These are phyloP conservation scores for Amphipoea lucens DNA, from an alignment of 2,888 invertebrate genomes.

Conservation along the genomic window DNA sequence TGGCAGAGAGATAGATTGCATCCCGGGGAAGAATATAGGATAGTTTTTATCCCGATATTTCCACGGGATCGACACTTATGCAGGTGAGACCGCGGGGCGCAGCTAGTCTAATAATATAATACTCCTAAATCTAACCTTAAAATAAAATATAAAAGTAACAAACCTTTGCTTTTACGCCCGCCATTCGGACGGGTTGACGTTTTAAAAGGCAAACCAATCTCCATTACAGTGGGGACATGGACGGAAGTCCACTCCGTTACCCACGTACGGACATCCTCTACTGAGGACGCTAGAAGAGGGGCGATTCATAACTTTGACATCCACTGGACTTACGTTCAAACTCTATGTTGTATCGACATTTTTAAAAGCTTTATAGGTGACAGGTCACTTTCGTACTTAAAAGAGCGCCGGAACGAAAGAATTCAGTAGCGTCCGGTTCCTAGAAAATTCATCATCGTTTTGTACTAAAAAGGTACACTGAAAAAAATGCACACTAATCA, in stretches of 20 bases:
- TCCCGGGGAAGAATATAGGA: too few relatives aligned
- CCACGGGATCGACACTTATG: too few relatives aligned
- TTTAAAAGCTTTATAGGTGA: background rate
- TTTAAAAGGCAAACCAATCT: constrained; percentile 63
- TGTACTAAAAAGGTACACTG: background rate
- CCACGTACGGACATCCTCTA: constrained; percentile 26
- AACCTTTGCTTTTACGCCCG: constrained; percentile 8
- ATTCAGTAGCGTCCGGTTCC: background rate
- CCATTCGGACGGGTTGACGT: constrained; percentile 35
- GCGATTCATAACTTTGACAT: constrained; percentile 39
- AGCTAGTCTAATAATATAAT: too few relatives aligned
- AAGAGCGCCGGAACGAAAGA: background rate
- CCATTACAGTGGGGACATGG: constrained; percentile 59
- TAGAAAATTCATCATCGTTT: background rate
- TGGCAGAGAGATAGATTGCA: too few relatives aligned
- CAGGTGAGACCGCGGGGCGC: too few relatives aligned
- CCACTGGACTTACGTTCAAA: constrained; percentile 11
- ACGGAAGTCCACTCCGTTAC: constrained; percentile 57
- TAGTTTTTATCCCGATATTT: too few relatives aligned
- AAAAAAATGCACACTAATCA: too few relatives aligned
- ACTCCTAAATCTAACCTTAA: background rate
- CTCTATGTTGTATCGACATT: constrained; percentile 5
- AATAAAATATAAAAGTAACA: constrained; percentile 24
- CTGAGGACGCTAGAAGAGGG: constrained; percentile 15
- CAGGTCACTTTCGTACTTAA: background rate